Percentiles rank a stretch among this genome's conserved stretches.
phyloP scores from a whole-genome alignment of 2,888 invertebrate species.

The Ophion costatus region DNA sequence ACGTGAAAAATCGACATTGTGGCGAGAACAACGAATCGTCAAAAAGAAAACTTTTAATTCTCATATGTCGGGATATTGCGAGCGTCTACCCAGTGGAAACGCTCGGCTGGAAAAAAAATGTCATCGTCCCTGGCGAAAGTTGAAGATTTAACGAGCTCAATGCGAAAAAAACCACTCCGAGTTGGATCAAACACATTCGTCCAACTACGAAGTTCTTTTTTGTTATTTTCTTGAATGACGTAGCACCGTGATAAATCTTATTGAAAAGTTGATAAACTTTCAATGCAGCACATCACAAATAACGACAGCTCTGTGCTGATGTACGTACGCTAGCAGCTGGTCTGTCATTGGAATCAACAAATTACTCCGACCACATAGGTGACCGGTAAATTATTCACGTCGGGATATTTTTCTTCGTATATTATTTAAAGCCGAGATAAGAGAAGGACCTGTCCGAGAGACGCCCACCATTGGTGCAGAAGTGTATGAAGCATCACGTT shows the following conservation, averaged over 20 bases:
- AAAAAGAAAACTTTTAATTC: too few relatives aligned
- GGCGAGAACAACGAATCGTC: too few relatives aligned
- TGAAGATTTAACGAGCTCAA: too few relatives aligned
- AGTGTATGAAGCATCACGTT: conserved; percentile 21
- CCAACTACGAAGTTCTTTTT: neutral
- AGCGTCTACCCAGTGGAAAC: too few relatives aligned
- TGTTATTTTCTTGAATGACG: neutral
- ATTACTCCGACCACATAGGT: neutral
- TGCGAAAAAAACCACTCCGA: too few relatives aligned
- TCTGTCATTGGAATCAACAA: conserved; percentile 23
- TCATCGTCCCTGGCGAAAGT: too few relatives aligned
- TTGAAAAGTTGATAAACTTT: neutral
- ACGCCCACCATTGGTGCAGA: neutral
- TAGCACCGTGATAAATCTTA: neutral
- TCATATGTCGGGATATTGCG: too few relatives aligned
- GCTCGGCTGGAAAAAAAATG: too few relatives aligned
- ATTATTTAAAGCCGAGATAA: conserved; percentile 38
- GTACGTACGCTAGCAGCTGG: neutral
- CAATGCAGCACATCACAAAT: neutral
- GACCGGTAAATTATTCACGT: conserved; percentile 44
- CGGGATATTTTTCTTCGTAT: conserved; percentile 40
- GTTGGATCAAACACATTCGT: too few relatives aligned
- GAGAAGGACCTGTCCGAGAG: conserved; percentile 4
- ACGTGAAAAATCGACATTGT: too few relatives aligned
- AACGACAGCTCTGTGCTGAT: neutral